Evolutionary conservation across 2,797 vertebrate genomes (phyloP), one percentile per base, ranked within the genome.

Genomic region (Enteromius anoplus): DNA sequence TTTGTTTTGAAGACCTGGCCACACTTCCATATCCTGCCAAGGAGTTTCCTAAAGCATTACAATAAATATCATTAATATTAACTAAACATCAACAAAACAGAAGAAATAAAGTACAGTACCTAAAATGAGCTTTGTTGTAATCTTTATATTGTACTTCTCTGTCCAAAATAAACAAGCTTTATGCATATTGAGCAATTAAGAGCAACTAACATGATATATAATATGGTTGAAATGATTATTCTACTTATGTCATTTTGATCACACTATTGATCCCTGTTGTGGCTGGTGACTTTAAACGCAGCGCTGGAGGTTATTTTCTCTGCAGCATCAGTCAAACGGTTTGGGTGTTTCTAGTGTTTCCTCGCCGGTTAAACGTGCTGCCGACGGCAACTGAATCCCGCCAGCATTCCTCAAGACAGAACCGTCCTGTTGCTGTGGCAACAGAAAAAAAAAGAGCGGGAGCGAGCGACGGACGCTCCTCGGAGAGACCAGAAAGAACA

Each of bases 341-440:
- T 60, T 12, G 55, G 23, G 26, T 26, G 58, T 64, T 64, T 15
- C 26, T 29, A 64, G 26, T 7, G 60, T 64, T 49, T 32, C 26
- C 15, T 47, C 84, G 53, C 58, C 8, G 19, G 49, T 53, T 15
- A 78, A 80, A 85, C 14, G 19, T n/a, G 68, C 40, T 80, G 79
- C 86, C 68, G 64, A 83, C 55, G 45, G 58, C 29, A 64, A 79
- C 53, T 71, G 73, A 87, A 83, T 76, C 64, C 86, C 45, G 42
- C 26, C 34, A 85, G 80, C 70, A 84, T 84, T 88, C 79, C 83
- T 86, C 81, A 81, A 78, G 66, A 82, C 76, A 70, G 75, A 82
- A 77, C 66, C 81, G 8, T 65, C 70, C 83, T 85, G 88, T 88
- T 87, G 86, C 87, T 85, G 85, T 90, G 87, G 87, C 62, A 86